A percentile compares a stretch with the other conserved stretches of the same genome.
Conservation (phyloP, 2,113 vertebrate species). For the Dinomys branickii region DNA sequence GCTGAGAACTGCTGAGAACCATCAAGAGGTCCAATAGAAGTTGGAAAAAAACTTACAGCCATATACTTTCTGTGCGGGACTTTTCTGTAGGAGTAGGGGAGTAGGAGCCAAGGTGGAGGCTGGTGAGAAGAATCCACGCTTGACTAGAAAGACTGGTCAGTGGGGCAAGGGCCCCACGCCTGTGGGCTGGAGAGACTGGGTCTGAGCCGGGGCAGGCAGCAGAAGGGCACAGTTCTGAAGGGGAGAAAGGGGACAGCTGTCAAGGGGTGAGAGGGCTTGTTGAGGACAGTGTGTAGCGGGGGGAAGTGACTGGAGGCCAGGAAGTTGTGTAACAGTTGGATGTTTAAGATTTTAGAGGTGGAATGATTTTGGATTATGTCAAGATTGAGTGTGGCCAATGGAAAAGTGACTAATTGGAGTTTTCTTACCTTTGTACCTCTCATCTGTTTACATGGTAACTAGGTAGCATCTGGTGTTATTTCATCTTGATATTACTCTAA, state of each 20-base stretch:
- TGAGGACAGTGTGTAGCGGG: neutral
- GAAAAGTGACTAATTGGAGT: neutral
- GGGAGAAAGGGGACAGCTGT: neutral
- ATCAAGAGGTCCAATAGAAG: neutral
- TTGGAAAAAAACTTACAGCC: neutral
- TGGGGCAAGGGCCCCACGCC: neutral
- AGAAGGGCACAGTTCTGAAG: neutral
- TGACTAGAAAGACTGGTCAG: neutral
- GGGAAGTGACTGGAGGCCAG: neutral
- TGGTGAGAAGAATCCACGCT: neutral
- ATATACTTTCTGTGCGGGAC: neutral
- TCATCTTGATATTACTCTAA: neutral
- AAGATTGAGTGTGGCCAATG: neutral
- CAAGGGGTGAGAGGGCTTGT: neutral
- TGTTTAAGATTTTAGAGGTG: neutral
- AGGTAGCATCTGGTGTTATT: neutral
- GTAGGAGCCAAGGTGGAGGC: neutral
- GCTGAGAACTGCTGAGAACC: neutral
- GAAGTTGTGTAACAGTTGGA: neutral
- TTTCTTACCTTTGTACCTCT: neutral
- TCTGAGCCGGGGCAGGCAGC: neutral
- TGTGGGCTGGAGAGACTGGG: neutral
- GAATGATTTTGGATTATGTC: neutral
- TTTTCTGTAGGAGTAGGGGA: neutral
- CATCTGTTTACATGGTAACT: neutral